Conservation (phyloP, 2,797 vertebrate genomes). For the Pantherophis vulpinus region DNA sequence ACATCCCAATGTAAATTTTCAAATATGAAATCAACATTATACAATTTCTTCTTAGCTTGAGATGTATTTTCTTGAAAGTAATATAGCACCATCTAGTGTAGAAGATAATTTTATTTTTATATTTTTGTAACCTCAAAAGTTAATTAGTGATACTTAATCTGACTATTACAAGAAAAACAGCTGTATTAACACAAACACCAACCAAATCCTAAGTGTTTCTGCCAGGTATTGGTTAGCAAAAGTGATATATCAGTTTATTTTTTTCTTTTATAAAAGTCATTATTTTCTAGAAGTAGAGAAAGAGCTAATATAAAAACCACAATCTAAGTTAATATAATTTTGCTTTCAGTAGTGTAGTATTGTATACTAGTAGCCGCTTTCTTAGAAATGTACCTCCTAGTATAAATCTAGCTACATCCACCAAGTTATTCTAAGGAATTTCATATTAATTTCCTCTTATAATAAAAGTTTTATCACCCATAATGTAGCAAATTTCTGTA, state of each 20-base stretch:
- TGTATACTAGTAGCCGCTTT: background rate
- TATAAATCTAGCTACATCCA: background rate
- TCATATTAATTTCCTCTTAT: background rate
- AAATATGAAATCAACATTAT: slow-evolving; percentile 32
- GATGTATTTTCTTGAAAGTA: slow-evolving; percentile 62
- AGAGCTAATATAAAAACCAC: background rate
- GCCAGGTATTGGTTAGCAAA: background rate
- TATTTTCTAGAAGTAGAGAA: background rate
- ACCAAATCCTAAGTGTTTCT: background rate
- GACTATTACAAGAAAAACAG: background rate
- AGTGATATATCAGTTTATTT: background rate
- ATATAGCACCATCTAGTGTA: slow-evolving; percentile 79
- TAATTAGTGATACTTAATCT: slow-evolving; percentile 15
- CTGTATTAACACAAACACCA: background rate
- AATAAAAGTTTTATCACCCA: background rate
- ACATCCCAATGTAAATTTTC: slow-evolving; percentile 30
- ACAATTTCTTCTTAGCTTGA: slow-evolving; percentile 1
- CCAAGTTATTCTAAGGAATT: background rate
- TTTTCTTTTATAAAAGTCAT: background rate
- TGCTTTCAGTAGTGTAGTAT: background rate
- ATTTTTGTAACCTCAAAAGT: slow-evolving; percentile 14
- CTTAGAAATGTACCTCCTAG: background rate
- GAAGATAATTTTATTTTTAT: slow-evolving; percentile 35
- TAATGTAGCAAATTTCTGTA: background rate
- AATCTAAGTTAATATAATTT: background rate